phyloP scores from a whole-genome alignment of 2,113 vertebrate genomes.

The Cinclus cinclus region DNA sequence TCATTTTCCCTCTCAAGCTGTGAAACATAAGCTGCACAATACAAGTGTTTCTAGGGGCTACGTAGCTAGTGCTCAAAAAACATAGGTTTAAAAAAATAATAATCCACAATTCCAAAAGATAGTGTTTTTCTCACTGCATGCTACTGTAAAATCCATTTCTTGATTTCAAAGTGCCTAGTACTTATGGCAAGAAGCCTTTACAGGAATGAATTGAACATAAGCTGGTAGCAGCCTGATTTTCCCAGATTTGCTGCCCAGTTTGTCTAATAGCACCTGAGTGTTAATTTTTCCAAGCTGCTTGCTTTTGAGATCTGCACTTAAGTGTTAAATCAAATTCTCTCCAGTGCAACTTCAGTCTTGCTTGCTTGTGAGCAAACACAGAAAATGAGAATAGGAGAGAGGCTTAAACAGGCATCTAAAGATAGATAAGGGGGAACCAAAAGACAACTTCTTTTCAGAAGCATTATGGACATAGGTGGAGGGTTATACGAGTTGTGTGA shows the following conservation, averaged over 20 bases:
- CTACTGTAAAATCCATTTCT: background rate
- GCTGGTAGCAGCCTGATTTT: background rate
- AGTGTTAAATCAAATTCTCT: background rate
- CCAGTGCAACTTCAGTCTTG: background rate
- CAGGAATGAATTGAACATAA: background rate
- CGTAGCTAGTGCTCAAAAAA: background rate
- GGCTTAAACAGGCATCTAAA: background rate
- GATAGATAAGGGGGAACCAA: background rate
- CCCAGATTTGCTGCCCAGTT: background rate
- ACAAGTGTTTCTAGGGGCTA: background rate
- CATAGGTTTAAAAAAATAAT: background rate
- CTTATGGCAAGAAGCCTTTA: background rate
- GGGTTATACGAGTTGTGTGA: background rate
- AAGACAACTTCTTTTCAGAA: background rate
- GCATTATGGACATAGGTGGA: background rate
- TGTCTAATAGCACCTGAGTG: background rate
- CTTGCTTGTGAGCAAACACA: background rate
- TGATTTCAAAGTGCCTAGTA: background rate
- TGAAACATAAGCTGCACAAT: background rate
- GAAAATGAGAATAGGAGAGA: background rate
- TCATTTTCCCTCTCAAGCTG: rapidly evolving
- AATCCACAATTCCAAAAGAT: background rate
- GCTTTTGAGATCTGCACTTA: background rate
- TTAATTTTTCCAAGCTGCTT: background rate
- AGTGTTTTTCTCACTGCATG: background rate